A percentile compares a stretch with the other conserved stretches of the same genome.
Evolutionary conservation across 2,888 invertebrate species (phyloP).

Genomic region (Lymantria dispar): DNA sequence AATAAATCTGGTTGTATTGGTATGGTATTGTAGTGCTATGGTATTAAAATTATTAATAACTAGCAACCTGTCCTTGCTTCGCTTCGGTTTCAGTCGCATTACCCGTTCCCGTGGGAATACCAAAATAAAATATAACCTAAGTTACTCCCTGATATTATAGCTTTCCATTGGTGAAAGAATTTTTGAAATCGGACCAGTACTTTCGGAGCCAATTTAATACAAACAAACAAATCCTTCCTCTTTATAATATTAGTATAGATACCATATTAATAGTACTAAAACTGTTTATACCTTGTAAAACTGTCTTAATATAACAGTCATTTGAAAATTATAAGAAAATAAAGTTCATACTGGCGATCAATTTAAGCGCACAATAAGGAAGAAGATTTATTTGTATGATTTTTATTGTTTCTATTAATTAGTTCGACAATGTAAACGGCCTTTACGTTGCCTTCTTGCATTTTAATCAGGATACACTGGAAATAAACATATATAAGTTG

Average conservation of each 20-base stretch:
- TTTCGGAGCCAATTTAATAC: too few relatives aligned
- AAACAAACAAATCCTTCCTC: too few relatives aligned
- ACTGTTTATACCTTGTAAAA: constrained; percentile 71
- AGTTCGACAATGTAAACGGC: constrained; percentile 72
- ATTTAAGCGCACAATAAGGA: constrained; percentile 63
- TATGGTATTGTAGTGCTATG: constrained; percentile 56
- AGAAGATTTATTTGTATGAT: constrained; percentile 66
- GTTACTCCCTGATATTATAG: too few relatives aligned
- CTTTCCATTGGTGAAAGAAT: too few relatives aligned
- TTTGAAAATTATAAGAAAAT: constrained; percentile 56
- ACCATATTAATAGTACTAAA: constrained; percentile 56
- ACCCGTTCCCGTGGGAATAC: too few relatives aligned
- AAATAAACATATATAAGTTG: constrained; percentile 67
- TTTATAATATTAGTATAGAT: too few relatives aligned
- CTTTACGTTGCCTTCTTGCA: constrained; percentile 65
- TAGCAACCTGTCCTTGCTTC: constrained; percentile 39
- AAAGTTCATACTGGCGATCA: constrained; percentile 49
- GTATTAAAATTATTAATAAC: constrained; percentile 38
- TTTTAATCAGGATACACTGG: constrained; percentile 72
- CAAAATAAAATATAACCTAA: too few relatives aligned
- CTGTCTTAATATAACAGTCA: constrained; percentile 57
- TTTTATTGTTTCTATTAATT: constrained; percentile 74
- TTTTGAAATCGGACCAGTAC: too few relatives aligned
- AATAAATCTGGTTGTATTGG: constrained; percentile 19
- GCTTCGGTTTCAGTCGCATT: too few relatives aligned